Conservation (phyloP, 2,113 vertebrate species). For the Megatriorchis doriae region DNA sequence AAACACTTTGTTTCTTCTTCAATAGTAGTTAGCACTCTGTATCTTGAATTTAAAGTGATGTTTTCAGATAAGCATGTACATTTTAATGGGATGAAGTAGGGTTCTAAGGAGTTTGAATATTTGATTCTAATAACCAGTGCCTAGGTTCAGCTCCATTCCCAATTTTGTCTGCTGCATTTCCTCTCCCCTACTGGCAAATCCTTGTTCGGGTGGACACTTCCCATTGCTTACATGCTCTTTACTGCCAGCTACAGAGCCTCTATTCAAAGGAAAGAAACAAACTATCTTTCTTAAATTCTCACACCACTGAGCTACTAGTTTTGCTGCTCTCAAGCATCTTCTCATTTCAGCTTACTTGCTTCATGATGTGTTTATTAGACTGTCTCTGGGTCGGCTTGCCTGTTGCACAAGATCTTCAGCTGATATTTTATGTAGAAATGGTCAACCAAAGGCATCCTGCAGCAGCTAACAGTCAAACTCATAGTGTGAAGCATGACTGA, state of each 20-base stretch:
- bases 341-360: no score
- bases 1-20: neutral
- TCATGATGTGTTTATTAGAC: fast-evolving
- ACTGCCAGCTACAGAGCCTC: neutral
- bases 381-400: no score
- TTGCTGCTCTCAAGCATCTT: neutral
- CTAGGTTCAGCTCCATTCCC: neutral
- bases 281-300: neutral
- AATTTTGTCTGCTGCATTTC: fast-evolving
- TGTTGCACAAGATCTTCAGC: neutral
- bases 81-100: neutral
- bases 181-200: neutral
- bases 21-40: neutral
- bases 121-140: neutral
- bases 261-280: neutral
- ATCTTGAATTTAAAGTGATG: neutral
- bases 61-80: neutral
- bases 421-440: neutral
- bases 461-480: neutral
- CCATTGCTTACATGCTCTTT: neutral
- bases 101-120: neutral
- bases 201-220: neutral
- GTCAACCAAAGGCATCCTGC: neutral
- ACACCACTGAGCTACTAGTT: neutral
- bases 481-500: neutral